A percentile compares a stretch with the other conserved stretches of the same genome.
Evolutionary conservation across 2,888 invertebrate species (phyloP).

Genomic region (Encarsia formosa): DNA sequence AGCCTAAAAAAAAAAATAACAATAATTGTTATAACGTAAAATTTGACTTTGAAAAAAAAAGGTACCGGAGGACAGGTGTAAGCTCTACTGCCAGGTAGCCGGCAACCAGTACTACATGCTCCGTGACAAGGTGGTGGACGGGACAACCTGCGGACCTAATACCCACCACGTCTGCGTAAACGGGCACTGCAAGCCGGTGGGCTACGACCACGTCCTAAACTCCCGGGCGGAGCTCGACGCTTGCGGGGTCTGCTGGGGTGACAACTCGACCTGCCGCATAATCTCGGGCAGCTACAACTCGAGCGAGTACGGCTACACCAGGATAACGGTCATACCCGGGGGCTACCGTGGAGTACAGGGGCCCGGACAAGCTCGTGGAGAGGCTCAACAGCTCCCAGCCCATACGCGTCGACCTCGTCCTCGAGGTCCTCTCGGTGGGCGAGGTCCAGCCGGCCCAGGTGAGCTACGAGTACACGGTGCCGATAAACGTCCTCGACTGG

Average conservation of each 20-base stretch:
- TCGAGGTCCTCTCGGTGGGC: conserved; percentile 66
- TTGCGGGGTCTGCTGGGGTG: conserved; percentile 84
- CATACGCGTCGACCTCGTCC: conserved; percentile 60
- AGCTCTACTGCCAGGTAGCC: conserved; percentile 70
- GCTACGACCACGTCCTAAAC: conserved; percentile 80
- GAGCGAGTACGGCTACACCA: conserved; percentile 55
- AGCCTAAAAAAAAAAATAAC: no score
- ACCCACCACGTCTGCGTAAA: conserved; percentile 81
- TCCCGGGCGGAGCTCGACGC: conserved; percentile 70
- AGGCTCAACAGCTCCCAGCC: conserved; percentile 68
- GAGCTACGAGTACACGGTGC: conserved; percentile 62
- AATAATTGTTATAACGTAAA: no score
- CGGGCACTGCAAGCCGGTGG: conserved; percentile 76
- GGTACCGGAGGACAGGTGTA: conserved; percentile 67
- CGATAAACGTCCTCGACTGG: conserved; percentile 47
- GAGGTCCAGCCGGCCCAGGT: conserved; percentile 65
- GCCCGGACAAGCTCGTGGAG: conserved; percentile 67
- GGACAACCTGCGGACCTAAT: conserved; percentile 75
- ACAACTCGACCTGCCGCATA: conserved; percentile 71
- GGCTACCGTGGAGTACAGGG: conserved; percentile 70
- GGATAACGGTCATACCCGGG: conserved; percentile 60
- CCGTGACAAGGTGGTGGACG: conserved; percentile 71
- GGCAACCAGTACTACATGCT: conserved; percentile 67
- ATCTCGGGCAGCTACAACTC: conserved; percentile 57
- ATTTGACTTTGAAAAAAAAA: no score